Evolutionary conservation across 2,797 vertebrate genomes (phyloP).

Genomic region (Chelonia mydas): DNA sequence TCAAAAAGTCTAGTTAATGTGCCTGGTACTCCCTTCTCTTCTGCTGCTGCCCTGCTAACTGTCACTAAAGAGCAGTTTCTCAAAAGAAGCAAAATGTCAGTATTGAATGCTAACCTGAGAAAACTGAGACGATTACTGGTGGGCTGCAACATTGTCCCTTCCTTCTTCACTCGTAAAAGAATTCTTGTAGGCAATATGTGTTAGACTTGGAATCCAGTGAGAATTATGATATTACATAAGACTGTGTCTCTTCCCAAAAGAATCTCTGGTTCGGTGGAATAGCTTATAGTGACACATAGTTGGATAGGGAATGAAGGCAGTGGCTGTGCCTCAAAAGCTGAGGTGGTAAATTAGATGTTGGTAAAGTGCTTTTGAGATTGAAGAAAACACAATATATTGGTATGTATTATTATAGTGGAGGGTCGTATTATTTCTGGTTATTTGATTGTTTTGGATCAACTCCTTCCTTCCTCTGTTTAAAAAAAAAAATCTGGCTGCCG

Average conservation of each 20-base stretch:
- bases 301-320: not conserved
- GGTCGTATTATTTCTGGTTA: not conserved
- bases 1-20: not conserved
- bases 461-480: not conserved
- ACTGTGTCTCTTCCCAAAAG: not conserved
- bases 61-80: not conserved
- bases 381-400: not conserved
- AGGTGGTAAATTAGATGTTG: not conserved
- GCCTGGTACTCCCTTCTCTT: not conserved
- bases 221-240: not conserved
- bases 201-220: not conserved
- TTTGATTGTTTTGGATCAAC: not conserved
- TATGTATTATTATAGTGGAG: not conserved
- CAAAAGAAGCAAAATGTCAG: slow-evolving; percentile 11
- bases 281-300: not conserved
- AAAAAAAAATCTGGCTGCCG: not conserved
- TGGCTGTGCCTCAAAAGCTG: not conserved
- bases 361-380: not conserved
- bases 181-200: not conserved
- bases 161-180: not conserved
- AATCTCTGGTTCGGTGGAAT: not conserved
- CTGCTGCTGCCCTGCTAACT: not conserved
- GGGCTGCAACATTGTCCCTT: not conserved
- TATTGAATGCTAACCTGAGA: not conserved
- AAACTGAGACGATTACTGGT: not conserved